These are phyloP conservation scores for Caradrina clavipalpis DNA, from an alignment of 2,888 invertebrate genomes.

Conservation along the genomic window DNA sequence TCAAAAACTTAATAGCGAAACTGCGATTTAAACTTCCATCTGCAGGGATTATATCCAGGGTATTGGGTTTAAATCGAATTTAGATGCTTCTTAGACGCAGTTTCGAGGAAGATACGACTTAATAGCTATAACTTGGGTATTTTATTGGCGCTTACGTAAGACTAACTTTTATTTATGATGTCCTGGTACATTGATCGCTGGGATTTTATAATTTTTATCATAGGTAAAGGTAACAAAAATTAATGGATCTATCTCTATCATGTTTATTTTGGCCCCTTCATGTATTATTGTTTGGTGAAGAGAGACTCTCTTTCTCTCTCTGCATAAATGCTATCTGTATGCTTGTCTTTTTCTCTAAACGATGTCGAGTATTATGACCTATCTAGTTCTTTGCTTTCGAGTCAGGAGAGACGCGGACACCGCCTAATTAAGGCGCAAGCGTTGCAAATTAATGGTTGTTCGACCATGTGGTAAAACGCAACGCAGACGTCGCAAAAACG, in stretches of 20 bases:
- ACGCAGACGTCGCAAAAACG: no score
- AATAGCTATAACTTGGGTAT: slow-evolving; percentile 68
- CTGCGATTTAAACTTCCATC: slow-evolving; percentile 72
- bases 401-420: no score
- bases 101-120: slow-evolving; percentile 65
- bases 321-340: no score
- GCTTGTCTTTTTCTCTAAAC: no score
- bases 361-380: no score
- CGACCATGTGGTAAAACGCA: not conserved
- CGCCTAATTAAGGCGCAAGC: no score
- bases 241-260: not conserved
- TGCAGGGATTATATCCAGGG: slow-evolving; percentile 68
- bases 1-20: slow-evolving; percentile 72
- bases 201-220: slow-evolving; percentile 31
- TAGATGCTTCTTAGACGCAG: slow-evolving; percentile 72
- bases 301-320: no score
- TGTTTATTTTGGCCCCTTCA: no score
- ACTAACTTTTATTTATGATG: slow-evolving; percentile 65
- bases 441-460: not conserved
- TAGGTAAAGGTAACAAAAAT: slow-evolving; percentile 26
- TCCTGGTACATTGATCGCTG: slow-evolving; percentile 54
- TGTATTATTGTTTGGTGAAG: not conserved
- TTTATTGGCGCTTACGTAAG: slow-evolving; percentile 64
- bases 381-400: not conserved
- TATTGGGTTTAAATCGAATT: slow-evolving; percentile 74